Evolutionary conservation across 2,797 vertebrate species (phyloP).

Genomic region (Danio kyathit): DNA sequence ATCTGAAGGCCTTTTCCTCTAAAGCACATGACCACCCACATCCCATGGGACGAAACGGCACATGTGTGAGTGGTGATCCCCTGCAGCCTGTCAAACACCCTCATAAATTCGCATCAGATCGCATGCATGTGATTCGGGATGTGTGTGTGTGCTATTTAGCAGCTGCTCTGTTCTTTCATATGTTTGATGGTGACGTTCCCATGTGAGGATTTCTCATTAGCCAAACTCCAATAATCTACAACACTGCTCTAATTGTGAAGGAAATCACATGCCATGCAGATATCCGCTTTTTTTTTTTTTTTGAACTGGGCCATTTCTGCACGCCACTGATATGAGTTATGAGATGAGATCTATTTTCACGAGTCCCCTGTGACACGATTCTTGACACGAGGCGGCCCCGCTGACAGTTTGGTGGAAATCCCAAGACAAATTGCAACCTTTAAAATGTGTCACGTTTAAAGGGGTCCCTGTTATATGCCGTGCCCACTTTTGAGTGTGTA

Average conservation of each 20-base stretch:
- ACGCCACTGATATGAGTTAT: slow-evolving; percentile 21
- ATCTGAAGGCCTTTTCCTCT: slow-evolving; percentile 21
- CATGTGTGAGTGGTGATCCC: not conserved
- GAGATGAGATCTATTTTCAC: slow-evolving; percentile 42
- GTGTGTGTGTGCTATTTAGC: not conserved
- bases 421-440: slow-evolving; percentile 2
- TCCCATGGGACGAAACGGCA: not conserved
- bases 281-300: not conserved
- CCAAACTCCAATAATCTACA: slow-evolving; percentile 19
- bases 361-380: slow-evolving; percentile 1
- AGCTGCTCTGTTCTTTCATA: not conserved
- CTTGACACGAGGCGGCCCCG: slow-evolving; percentile 20
- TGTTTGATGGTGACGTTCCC: not conserved
- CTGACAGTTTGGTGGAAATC: slow-evolving; percentile 36
- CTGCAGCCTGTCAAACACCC: slow-evolving; percentile 13
- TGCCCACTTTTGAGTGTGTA: too few relatives aligned
- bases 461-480: too few relatives aligned
- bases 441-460: slow-evolving; percentile 3
- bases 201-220: slow-evolving; percentile 34
- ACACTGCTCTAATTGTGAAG: slow-evolving; percentile 27
- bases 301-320: slow-evolving; percentile 36
- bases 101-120: not conserved
- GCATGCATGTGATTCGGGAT: not conserved
- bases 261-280: slow-evolving; percentile 23
- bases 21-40: slow-evolving; percentile 24